Evolutionary conservation across 2,888 invertebrate species (phyloP), one percentile per base, ranked within the genome.

Genomic region (Cerastis leucographa): DNA sequence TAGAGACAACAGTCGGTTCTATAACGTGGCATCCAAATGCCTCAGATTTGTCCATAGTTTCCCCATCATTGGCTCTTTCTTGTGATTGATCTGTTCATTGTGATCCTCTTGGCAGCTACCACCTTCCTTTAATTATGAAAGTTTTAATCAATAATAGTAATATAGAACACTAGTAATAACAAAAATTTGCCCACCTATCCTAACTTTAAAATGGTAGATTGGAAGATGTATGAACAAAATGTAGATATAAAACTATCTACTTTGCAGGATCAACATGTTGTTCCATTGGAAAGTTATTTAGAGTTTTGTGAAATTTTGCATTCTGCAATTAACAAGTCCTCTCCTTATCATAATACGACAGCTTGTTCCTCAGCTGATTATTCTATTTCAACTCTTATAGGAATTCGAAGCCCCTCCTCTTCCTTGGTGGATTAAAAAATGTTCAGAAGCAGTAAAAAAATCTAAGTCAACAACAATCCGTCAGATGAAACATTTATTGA

Each of bases 1-100:
- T n/a, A 49, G 67, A n/a, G 22, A 67, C 67, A 25, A 66, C 66
- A 42, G 66, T 66, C 4, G 66, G 66, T 25, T 66, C 66, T 19
- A 12, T 56, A 25, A 56, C 56, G 2, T 56, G 25, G 56, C 25
- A 12, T 14, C 56, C 25, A 56, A 56, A 44, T 46, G 29, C 25
- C 35, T 42, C 25, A 40, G n/a, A 65, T 65, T n/a, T 65, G 65
- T 56, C 25, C 14, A 56, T 56, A 25, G 56, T 51, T 56, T 56
- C 56, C 56, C 14, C 56, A 25, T 56, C 56, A 25, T 56, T 56
- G 56, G 56, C 14, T 25, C 56, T 51, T 51, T 51, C 51, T 56
- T 25, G 25, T 56, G 56, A 56, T 56, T 54, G 54, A 14, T 56
- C 54, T 56, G 54, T 54, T n/a, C 54, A 54, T 25, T n/a, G 54